Conservation (phyloP, 64 coral and sea anemone genomes). For the Porites australiensis region DNA sequence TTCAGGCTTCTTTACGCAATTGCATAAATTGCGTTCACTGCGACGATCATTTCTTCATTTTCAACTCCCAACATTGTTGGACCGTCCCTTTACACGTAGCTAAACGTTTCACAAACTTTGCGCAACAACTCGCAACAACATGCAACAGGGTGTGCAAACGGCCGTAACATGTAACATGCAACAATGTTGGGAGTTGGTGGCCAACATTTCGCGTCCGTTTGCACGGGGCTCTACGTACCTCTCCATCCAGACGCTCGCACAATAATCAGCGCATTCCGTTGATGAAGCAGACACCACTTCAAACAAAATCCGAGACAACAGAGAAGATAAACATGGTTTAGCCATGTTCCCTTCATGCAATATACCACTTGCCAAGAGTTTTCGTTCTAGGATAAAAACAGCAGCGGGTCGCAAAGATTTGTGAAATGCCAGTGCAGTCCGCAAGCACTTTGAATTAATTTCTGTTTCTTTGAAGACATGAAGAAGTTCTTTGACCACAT, state of each 20-base stretch:
- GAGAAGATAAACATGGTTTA: slow-evolving; percentile 18
- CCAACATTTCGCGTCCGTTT: too few species aligned
- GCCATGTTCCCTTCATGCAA: slow-evolving; percentile 10
- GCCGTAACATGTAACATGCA: too few species aligned
- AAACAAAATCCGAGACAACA: slow-evolving; percentile 40
- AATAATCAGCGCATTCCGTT: slow-evolving; percentile 50
- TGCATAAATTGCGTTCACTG: too few species aligned
- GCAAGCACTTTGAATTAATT: background rate
- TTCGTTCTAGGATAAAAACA: background rate
- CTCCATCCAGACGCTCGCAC: slow-evolving; percentile 45
- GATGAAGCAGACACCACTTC: slow-evolving; percentile 34
- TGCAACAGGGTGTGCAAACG: too few species aligned
- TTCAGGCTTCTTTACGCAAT: too few species aligned
- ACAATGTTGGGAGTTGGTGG: too few species aligned
- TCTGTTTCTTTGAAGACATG: background rate
- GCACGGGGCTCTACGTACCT: slow-evolving; percentile 4
- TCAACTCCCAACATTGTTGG: too few species aligned
- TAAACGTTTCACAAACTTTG: too few species aligned
- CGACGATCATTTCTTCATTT: too few species aligned
- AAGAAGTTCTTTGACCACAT: background rate
- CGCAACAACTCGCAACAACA: too few species aligned
- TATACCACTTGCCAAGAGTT: slow-evolving; percentile 15
- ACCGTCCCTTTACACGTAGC: too few species aligned
- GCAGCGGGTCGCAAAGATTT: background rate
- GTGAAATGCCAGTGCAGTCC: slow-evolving; percentile 52